Conservation (phyloP, 2,797 vertebrate genomes). For the Neosilurus hyrtlii region DNA sequence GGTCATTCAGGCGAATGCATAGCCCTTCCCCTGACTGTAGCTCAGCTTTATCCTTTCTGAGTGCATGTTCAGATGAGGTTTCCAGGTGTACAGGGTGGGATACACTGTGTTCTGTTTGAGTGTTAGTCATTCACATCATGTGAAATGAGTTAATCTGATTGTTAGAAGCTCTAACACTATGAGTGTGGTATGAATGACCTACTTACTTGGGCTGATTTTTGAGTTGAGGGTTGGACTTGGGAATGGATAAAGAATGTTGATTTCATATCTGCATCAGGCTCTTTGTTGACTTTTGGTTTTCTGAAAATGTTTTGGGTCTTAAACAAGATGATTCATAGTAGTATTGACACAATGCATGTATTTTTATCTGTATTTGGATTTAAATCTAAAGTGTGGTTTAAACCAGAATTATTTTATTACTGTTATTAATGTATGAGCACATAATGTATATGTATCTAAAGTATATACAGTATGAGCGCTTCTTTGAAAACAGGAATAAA, state of each 20-base stretch:
- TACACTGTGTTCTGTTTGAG: background rate
- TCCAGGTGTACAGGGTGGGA: no score
- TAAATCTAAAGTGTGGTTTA: background rate
- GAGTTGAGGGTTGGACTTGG: background rate
- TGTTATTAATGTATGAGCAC: no score
- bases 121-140: conserved; percentile 2
- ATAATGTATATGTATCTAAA: no score
- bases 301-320: background rate
- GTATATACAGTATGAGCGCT: no score
- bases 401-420: background rate
- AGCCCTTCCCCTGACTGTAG: background rate
- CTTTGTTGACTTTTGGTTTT: background rate
- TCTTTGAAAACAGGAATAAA: background rate
- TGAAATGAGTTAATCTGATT: conserved; percentile 9
- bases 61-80: background rate
- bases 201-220: background rate
- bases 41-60: background rate
- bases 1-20: background rate
- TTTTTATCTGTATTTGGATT: background rate
- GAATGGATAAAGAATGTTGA: background rate
- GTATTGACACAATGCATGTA: background rate
- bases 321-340: background rate
- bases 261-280: conserved; percentile 4
- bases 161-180: background rate
- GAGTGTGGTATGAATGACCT: background rate